A percentile compares a stretch with the other conserved stretches of the same genome.
Evolutionary conservation across 2,888 invertebrate species (phyloP).

Genomic region (Pimpla rufipes): DNA sequence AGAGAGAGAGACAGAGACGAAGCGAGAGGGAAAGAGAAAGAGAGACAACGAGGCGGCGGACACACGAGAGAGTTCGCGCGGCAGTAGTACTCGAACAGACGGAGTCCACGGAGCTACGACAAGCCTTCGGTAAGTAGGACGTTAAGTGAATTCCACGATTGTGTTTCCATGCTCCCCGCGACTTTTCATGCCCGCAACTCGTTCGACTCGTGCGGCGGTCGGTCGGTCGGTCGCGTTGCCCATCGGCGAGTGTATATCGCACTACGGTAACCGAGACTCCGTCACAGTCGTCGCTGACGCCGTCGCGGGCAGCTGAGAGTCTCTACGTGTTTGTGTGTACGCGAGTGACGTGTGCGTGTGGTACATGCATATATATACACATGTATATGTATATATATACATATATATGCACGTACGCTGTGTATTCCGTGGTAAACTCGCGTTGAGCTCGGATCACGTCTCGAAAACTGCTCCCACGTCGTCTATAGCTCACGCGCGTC

Average conservation of each 20-base stretch:
- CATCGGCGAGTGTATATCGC: background rate
- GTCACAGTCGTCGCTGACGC: constrained; percentile 59
- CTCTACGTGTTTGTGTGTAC: no score
- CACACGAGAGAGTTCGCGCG: constrained; percentile 69
- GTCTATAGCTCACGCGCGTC: constrained; percentile 83
- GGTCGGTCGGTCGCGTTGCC: background rate
- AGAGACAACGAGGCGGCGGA: constrained; percentile 66
- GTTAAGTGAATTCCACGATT: constrained; percentile 61
- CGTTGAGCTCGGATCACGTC: constrained; percentile 63
- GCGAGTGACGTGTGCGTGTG: background rate
- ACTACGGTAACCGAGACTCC: constrained; percentile 30
- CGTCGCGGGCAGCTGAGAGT: constrained; percentile 14
- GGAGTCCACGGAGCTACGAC: constrained; percentile 70
- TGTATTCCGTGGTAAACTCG: constrained; percentile 63
- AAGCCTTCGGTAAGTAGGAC: constrained; percentile 72
- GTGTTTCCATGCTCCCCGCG: constrained; percentile 11
- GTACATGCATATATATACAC: background rate
- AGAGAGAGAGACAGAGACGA: constrained; percentile 22
- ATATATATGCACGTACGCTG: background rate
- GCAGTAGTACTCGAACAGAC: constrained; percentile 70
- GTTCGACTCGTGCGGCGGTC: background rate
- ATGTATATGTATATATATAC: background rate
- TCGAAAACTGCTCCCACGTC: constrained; percentile 82
- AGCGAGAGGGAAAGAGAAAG: constrained; percentile 43
- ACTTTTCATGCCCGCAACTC: background rate